These are phyloP conservation scores for Stomatorhinus walkeri DNA, from an alignment of 2,797 vertebrate genomes.

Conservation along the genomic window DNA sequence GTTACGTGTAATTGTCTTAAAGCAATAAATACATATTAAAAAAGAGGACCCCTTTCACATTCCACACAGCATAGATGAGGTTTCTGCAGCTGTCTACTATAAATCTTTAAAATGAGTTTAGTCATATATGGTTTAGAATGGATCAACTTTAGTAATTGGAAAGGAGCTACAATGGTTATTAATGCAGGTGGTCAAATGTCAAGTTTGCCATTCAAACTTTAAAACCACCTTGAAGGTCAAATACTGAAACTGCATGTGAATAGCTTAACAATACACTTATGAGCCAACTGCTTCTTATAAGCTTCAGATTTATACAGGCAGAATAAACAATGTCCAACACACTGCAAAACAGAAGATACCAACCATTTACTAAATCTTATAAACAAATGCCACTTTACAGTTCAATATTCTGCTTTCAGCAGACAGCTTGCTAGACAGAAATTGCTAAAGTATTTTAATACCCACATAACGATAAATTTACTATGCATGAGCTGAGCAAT, in stretches of 20 bases:
- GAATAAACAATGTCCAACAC: not conserved
- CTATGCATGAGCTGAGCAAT: not conserved
- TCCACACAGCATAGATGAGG: not conserved
- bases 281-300: not conserved
- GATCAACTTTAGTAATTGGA: not conserved
- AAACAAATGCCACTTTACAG: not conserved
- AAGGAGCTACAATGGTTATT: not conserved
- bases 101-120: not conserved
- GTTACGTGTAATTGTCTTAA: not conserved
- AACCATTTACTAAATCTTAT: not conserved
- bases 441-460: not conserved
- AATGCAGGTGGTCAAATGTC: conserved; percentile 9
- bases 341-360: not conserved
- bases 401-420: not conserved
- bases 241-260: not conserved
- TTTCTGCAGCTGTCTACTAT: not conserved
- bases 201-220: conserved; percentile 3
- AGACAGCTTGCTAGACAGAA: not conserved
- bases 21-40: not conserved
- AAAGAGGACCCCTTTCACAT: not conserved
- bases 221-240: conserved; percentile 12
- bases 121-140: not conserved
- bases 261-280: not conserved
- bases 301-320: not conserved
- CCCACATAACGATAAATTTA: not conserved